Evolutionary conservation across 2,113 vertebrate species (phyloP).

Genomic region (Pachycephala philippinensis): DNA sequence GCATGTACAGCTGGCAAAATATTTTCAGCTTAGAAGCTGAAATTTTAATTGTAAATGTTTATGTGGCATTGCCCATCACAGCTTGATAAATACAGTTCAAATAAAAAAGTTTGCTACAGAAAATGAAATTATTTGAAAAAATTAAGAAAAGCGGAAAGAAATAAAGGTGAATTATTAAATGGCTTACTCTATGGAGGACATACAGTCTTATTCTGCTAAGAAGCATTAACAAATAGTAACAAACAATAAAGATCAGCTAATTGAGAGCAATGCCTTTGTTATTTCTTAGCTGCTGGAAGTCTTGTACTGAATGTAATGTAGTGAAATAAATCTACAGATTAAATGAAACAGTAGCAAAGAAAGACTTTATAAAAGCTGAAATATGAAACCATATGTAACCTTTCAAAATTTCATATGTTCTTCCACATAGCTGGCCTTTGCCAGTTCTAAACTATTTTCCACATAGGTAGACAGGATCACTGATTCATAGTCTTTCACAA

Average conservation of each 20-base stretch:
- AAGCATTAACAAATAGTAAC: background rate
- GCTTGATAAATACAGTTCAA: background rate
- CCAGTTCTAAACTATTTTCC: background rate
- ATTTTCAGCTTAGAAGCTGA: background rate
- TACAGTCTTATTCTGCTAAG: background rate
- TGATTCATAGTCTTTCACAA: background rate
- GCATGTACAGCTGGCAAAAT: background rate
- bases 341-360: background rate
- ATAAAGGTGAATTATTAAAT: background rate
- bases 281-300: background rate
- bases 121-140: constrained; percentile 43
- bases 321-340: background rate
- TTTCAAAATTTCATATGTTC: background rate
- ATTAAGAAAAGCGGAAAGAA: background rate
- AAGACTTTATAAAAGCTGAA: background rate
- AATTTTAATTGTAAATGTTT: constrained; percentile 33
- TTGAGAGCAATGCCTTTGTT: background rate
- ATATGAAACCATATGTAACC: background rate
- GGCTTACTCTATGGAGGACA: background rate
- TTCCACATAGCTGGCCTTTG: background rate
- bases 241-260: background rate
- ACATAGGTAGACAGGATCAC: background rate
- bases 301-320: background rate
- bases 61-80: background rate
- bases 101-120: background rate